Evolutionary conservation across 2,888 invertebrate species (phyloP), one percentile per base, ranked within the genome.

Genomic region (Enoplolaimus lenunculus): DNA sequence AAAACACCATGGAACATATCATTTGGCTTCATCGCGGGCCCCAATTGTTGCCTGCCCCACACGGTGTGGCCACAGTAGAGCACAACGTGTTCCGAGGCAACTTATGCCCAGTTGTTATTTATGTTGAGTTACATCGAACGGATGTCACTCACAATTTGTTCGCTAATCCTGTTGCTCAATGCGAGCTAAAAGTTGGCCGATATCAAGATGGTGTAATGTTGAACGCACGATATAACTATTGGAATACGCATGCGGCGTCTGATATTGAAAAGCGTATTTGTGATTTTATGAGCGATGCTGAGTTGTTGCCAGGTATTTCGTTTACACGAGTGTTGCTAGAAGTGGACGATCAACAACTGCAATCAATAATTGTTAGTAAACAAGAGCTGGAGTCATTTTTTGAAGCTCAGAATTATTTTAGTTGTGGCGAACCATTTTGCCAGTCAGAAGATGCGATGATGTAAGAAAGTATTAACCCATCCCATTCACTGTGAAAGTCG

Each of bases 151-250:
- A 31, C 7, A 67, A 66, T 31, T 16, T 1, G 2, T 66, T 69
- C 33, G 29, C 7, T 30, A 69, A 69, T 65, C 67, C 67, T 3
- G 69, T 69, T 33, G 60, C 30, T 62, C 45, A 69, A 65, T 69
- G 69, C 31, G 69, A 69, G 31, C 64, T 69, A 13, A 7, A 34
- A n/a, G 35, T 65, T 2, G 69, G 69, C n/a, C 2, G 60, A 2
- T 69, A 29, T 29, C 59, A 26, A n/a, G 29, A 69, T 67, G 62
- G 62, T 2, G 29, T 28, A 26, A 66, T 2, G 28, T 26, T 69
- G n/a, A 30, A 67, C 2, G 69, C 69, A 29, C 26, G n/a, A 3
- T 3, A 69, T 62, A 69, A 69, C 33, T 69, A 29, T 66, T 69
- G 69, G 69, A 62, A 62, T 31, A 2, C 28, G 2, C 3, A 7